Conservation (phyloP, 2,888 invertebrate species). For the Ormyrus labotus region DNA sequence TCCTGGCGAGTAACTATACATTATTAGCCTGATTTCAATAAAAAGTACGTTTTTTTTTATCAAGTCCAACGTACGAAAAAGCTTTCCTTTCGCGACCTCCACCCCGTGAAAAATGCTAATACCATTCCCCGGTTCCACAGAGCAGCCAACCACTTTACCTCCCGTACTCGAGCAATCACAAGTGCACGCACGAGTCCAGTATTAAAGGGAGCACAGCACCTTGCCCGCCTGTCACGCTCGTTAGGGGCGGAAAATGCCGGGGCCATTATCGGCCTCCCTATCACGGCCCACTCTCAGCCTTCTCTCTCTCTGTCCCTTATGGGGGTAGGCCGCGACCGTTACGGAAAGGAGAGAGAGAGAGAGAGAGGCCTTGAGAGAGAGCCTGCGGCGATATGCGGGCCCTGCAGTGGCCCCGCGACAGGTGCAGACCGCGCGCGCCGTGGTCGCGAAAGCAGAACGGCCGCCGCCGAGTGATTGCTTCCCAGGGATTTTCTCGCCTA, state of each 20-base stretch:
- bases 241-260: slow-evolving; percentile 40
- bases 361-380: slow-evolving; percentile 21
- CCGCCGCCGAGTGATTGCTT: slow-evolving; percentile 39
- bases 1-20: too few relatives aligned
- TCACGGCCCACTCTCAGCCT: slow-evolving; percentile 58
- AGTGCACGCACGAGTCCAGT: too few relatives aligned
- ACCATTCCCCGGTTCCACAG: too few relatives aligned
- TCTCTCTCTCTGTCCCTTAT: slow-evolving; percentile 52
- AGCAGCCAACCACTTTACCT: too few relatives aligned
- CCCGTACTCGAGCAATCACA: too few relatives aligned
- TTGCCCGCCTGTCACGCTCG: slow-evolving; percentile 13
- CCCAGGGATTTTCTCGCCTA: slow-evolving; percentile 36
- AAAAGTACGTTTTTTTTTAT: too few relatives aligned
- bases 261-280: slow-evolving; percentile 55
- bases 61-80: too few relatives aligned
- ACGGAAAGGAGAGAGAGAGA: slow-evolving; percentile 63
- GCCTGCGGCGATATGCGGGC: slow-evolving; percentile 7
- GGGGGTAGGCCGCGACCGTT: slow-evolving; percentile 72
- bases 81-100: too few relatives aligned
- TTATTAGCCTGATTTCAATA: too few relatives aligned
- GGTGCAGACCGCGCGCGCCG: background rate
- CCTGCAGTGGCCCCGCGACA: background rate
- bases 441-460: slow-evolving; percentile 35
- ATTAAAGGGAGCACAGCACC: too few relatives aligned
- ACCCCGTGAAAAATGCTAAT: too few relatives aligned